Evolutionary conservation across 1,140 invertebrate species (phyloP).

Genomic region (Nylanderia fulva): DNA sequence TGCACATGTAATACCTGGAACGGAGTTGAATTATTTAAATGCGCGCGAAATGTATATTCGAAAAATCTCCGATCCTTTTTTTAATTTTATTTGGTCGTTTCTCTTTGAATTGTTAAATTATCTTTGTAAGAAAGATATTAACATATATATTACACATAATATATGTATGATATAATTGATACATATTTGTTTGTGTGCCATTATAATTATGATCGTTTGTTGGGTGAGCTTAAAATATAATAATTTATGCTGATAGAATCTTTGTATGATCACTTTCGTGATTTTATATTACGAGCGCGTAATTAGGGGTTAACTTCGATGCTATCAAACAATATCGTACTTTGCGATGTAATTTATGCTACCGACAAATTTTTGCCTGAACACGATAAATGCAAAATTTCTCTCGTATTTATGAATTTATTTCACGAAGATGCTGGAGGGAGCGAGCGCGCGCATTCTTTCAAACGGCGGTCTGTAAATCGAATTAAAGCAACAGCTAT

Average conservation of each 20-base stretch:
- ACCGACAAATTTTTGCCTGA: slow-evolving; percentile 4
- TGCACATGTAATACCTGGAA: neutral
- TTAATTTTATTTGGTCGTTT: neutral
- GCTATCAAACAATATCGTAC: neutral
- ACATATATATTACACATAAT: neutral
- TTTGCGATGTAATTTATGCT: neutral
- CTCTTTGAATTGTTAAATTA: neutral
- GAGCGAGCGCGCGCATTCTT: slow-evolving; percentile 27
- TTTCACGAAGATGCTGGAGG: neutral
- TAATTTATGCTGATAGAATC: neutral
- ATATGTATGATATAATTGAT: neutral
- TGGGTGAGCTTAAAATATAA: neutral
- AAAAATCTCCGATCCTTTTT: slow-evolving; percentile 10
- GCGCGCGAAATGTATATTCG: neutral
- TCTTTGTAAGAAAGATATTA: no score
- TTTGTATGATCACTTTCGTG: neutral
- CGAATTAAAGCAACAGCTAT: slow-evolving; percentile 50
- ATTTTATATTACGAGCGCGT: neutral
- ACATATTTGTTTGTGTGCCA: neutral
- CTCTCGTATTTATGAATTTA: slow-evolving; percentile 10
- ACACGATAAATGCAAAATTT: slow-evolving; percentile 39
- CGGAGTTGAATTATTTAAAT: slow-evolving; percentile 30
- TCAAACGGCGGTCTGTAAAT: slow-evolving; percentile 44
- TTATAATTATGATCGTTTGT: neutral
- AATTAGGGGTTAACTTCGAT: slow-evolving; percentile 22